Evolutionary conservation across 2,113 vertebrate species (phyloP).

Genomic region (Anoplopoma fimbria): DNA sequence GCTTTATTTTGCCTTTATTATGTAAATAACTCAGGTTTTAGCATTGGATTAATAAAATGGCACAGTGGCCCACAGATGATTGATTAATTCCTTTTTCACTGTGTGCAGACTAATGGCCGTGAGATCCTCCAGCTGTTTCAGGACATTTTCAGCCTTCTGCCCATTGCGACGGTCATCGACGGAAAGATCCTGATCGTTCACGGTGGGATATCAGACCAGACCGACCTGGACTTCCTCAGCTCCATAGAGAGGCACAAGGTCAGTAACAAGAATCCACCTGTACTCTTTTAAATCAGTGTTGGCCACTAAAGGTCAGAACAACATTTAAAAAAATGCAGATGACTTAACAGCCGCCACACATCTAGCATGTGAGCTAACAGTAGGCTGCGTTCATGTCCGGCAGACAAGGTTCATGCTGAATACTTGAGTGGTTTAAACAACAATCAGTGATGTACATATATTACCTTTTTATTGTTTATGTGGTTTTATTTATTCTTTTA

Average conservation of each 20-base stretch:
- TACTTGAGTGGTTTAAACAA: background rate
- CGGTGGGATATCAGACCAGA: slow-evolving; percentile 94
- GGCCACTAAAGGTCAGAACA: slow-evolving; percentile 15
- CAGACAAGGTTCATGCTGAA: background rate
- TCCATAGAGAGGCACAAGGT: slow-evolving; percentile 91
- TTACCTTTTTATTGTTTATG: background rate
- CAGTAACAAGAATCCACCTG: slow-evolving; percentile 41
- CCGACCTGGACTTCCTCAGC: slow-evolving; percentile 90
- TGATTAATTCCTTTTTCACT: background rate
- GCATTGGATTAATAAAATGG: background rate
- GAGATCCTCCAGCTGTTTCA: slow-evolving; percentile 89
- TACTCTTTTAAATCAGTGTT: background rate
- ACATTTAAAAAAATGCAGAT: background rate
- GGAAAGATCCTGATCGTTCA: slow-evolving; percentile 93
- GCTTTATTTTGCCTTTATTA: background rate
- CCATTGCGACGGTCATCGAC: slow-evolving; percentile 92
- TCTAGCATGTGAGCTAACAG: no score
- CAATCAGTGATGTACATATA: background rate
- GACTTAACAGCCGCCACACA: background rate
- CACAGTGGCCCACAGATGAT: background rate
- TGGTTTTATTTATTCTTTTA: background rate
- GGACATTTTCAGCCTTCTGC: slow-evolving; percentile 94
- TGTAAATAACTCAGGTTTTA: background rate
- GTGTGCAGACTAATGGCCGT: slow-evolving; percentile 84
- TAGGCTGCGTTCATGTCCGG: background rate